Evolutionary conservation across 2,888 invertebrate genomes (phyloP).

Genomic region (Idaea straminata): DNA sequence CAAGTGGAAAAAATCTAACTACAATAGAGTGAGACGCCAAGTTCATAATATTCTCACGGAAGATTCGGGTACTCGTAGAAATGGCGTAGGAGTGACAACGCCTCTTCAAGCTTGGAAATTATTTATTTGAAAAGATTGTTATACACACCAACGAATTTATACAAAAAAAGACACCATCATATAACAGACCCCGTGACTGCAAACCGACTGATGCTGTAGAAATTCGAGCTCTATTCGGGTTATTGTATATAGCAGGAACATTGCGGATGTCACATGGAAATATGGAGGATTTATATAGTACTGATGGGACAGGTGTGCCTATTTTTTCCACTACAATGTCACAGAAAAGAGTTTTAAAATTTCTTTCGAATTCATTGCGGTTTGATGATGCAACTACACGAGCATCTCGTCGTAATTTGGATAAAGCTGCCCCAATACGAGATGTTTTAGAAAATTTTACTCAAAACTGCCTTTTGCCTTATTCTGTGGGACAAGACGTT

Average conservation of each 20-base stretch:
- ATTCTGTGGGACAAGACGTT: conserved; percentile 16
- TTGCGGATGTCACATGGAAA: conserved; percentile 26
- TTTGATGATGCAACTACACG: conserved; percentile 19
- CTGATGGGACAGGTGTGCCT: conserved; percentile 27
- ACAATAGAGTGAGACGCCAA: conserved; percentile 28
- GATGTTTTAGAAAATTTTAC: conserved; percentile 27
- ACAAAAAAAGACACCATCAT: conserved; percentile 20
- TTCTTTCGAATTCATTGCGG: too few relatives aligned
- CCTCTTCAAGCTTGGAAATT: conserved; percentile 34
- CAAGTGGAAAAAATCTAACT: conserved; percentile 28
- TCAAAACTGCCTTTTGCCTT: conserved; percentile 22
- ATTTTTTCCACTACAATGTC: conserved; percentile 18
- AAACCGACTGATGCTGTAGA: conserved; percentile 25
- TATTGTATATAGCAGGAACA: conserved; percentile 26
- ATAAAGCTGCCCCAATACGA: conserved; percentile 32
- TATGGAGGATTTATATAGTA: conserved; percentile 31
- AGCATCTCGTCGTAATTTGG: conserved; percentile 21
- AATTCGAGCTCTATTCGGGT: conserved; percentile 31
- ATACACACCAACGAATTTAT: conserved; percentile 11
- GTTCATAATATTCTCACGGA: conserved; percentile 30
- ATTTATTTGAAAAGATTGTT: conserved; percentile 26
- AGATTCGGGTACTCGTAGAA: conserved; percentile 28
- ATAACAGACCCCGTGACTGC: conserved; percentile 32
- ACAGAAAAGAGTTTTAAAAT: too few relatives aligned
- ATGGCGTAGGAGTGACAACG: conserved; percentile 29